phyloP scores from a whole-genome alignment of 2,888 invertebrate species.

The Cheilosia variabilis region DNA sequence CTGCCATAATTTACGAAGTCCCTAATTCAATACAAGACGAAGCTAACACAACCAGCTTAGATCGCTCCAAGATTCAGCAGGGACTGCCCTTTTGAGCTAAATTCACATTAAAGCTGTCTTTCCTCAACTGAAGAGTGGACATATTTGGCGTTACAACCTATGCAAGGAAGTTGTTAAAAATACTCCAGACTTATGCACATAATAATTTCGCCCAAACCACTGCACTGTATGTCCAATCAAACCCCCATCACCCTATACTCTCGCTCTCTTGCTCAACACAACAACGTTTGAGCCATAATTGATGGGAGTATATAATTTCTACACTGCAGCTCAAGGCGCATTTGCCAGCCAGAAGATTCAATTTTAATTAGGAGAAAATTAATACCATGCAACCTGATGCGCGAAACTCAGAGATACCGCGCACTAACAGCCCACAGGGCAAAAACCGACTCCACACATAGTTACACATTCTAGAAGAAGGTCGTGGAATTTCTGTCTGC shows the following conservation, averaged over 20 bases:
- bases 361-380: slow-evolving; percentile 70
- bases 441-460: slow-evolving; percentile 20
- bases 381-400: slow-evolving; percentile 31
- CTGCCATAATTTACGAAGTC: too few relatives aligned
- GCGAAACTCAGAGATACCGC: not conserved
- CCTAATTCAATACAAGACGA: too few relatives aligned
- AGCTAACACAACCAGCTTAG: too few relatives aligned
- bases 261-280: not conserved
- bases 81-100: too few relatives aligned
- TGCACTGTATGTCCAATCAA: not conserved
- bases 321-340: slow-evolving; percentile 31
- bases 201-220: too few relatives aligned
- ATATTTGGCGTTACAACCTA: too few relatives aligned
- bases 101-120: too few relatives aligned
- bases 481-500: slow-evolving; percentile 12
- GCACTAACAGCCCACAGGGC: slow-evolving; percentile 24
- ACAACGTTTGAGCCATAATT: slow-evolving; percentile 38
- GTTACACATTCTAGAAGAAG: slow-evolving; percentile 22
- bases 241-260: slow-evolving; percentile 10
- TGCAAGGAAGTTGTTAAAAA: too few relatives aligned
- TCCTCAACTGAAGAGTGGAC: too few relatives aligned
- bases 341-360: slow-evolving; percentile 51
- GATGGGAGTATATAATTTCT: slow-evolving; percentile 28
- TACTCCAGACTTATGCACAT: too few relatives aligned
- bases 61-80: too few relatives aligned